Base-by-base conservation (phyloP, 2,113 vertebrate genomes). In the Eulemur rufifrons region DNA sequence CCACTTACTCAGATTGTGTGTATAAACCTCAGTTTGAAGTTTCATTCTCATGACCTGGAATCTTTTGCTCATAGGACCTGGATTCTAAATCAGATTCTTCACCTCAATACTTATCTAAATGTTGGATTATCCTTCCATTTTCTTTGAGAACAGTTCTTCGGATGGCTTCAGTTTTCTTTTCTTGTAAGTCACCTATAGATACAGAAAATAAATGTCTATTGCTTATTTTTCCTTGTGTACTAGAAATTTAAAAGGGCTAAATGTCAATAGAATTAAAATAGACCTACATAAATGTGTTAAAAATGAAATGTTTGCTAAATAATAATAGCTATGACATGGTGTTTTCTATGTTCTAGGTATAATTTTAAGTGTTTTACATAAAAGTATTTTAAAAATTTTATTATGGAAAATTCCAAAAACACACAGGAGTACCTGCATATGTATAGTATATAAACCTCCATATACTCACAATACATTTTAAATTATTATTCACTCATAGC, bases 351-450 rank as follows among this genome's bases (percentile, higher is more conserved):
- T 71, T 54, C 64, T 47, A 85, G 29, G 32, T 80, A 47, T 91
- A 93, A 81, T 77, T 59, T 93, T 90, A 82, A 94, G 50, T 76
- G 37, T 86, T 74, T 95, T 86, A 74, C n/a, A 50, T 56, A 92
- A 94, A 95, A 92, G 8, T 73, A 42, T 63, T 63, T 42, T 3
- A 63, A 84, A 73, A 68, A 25, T n/a, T 92, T 92, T 88, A 47
- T 68, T 95, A 59, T 89, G 34, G 32, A 81, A 73, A 95, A 87
- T 94, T 90, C 27, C 52, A 68, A 52, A 91, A 86, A 69, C 4
- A 90, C 20, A 66, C 9, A 84, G 47, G 83, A 50, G 23, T 68
- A 29, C 39, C 17, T 95, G 47, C 78, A 20, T 66, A 42, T 89
- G 25, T 39, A 73, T n/a, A 82, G 47, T 61, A 20, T 37, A 63